phyloP scores from a whole-genome alignment of 2,888 invertebrate genomes.

The Plebejus argus region DNA sequence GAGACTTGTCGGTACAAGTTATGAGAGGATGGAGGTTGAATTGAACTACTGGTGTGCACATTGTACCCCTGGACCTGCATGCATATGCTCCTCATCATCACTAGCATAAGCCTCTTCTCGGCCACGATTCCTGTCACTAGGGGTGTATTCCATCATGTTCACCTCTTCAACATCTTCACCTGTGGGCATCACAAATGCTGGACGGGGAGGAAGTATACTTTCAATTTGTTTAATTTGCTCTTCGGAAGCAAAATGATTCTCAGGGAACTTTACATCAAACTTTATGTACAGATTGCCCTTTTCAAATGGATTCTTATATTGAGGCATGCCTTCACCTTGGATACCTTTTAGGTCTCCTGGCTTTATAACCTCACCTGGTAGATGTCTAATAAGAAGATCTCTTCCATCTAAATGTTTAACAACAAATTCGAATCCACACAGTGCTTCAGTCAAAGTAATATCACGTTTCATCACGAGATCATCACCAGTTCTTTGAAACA shows the following conservation, averaged over 20 bases:
- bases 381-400: slow-evolving; percentile 88
- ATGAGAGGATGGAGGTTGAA: slow-evolving; percentile 49
- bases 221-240: slow-evolving; percentile 86
- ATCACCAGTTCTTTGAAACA: slow-evolving; percentile 88
- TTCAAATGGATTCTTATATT: slow-evolving; percentile 90
- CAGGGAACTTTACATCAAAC: slow-evolving; percentile 93
- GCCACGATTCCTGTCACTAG: slow-evolving; percentile 76
- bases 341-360: slow-evolving; percentile 91
- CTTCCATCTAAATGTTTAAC: slow-evolving; percentile 95
- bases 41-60: slow-evolving; percentile 89
- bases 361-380: slow-evolving; percentile 90
- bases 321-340: slow-evolving; percentile 94
- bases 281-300: slow-evolving; percentile 93
- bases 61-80: slow-evolving; percentile 84
- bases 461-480: slow-evolving; percentile 87
- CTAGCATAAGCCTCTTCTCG: slow-evolving; percentile 87
- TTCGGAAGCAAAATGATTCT: slow-evolving; percentile 87
- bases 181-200: slow-evolving; percentile 85
- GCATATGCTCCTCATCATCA: slow-evolving; percentile 82
- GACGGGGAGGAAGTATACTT: slow-evolving; percentile 86
- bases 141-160: slow-evolving; percentile 88
- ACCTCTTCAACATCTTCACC: slow-evolving; percentile 94
- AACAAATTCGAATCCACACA: slow-evolving; percentile 93
- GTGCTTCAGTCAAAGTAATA: slow-evolving; percentile 91
- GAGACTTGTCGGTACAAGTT: slow-evolving; percentile 70